Base-by-base conservation (phyloP, 1,140 invertebrate genomes). In the Nautilus pompilius region DNA sequence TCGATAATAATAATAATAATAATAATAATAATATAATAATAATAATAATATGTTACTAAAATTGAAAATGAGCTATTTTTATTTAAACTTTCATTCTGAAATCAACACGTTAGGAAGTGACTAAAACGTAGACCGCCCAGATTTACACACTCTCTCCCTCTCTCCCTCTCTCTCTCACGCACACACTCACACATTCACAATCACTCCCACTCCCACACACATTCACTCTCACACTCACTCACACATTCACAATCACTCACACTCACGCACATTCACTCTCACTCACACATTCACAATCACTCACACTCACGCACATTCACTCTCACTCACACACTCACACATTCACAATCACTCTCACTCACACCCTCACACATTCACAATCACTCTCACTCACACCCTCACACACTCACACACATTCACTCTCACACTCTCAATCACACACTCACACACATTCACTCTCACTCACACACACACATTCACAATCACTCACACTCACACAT, bases 401-500 rank as follows among this genome's bases (percentile, higher is more conserved):
- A n/a, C n/a, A n/a, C n/a, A n/a, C n/a, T n/a, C n/a, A n/a, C n/a
- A n/a, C n/a, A n/a, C n/a, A n/a, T n/a, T n/a, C n/a, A n/a, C n/a
- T n/a, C n/a, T n/a, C n/a, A n/a, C n/a, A n/a, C n/a, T n/a, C n/a
- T n/a, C n/a, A n/a, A n/a, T n/a, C n/a, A n/a, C n/a, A n/a, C n/a
- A n/a, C n/a, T n/a, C n/a, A n/a, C n/a, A n/a, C n/a, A n/a, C n/a
- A n/a, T n/a, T n/a, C n/a, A n/a, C n/a, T n/a, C n/a, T n/a, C n/a
- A n/a, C n/a, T n/a, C n/a, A n/a, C n/a, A n/a, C n/a, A n/a, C n/a
- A n/a, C n/a, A n/a, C n/a, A n/a, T n/a, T n/a, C n/a, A n/a, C n/a
- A n/a, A n/a, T n/a, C n/a, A n/a, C 60, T 60, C 56, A 15, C 60
- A 26, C 53, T 13, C 60, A 26, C 60, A 26, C 58, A 29, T 17